These are phyloP conservation scores for Hypomecis punctinalis DNA, from an alignment of 2,888 invertebrate genomes.

Conservation along the genomic window DNA sequence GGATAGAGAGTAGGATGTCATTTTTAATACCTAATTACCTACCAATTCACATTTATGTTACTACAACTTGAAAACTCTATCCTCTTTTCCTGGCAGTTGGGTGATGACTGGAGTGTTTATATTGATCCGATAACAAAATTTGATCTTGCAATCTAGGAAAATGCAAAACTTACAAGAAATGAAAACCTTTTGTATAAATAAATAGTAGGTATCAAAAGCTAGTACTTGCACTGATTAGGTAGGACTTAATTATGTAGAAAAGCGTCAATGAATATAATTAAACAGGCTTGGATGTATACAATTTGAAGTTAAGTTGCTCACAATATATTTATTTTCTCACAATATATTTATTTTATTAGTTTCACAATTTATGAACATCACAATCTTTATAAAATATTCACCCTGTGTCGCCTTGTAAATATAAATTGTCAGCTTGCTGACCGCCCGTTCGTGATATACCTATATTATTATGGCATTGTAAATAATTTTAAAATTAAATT, in stretches of 20 bases:
- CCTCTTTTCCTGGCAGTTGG: no score
- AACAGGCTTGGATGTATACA: conserved; percentile 24
- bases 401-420: conserved; percentile 71
- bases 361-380: conserved; percentile 32
- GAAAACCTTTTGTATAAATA: conserved; percentile 28
- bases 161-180: background rate
- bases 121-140: conserved; percentile 7
- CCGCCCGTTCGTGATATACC: conserved; percentile 63
- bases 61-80: no score
- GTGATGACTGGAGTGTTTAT: conserved; percentile 23
- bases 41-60: no score
- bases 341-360: conserved; percentile 17
- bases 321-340: conserved; percentile 18
- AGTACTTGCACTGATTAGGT: conserved; percentile 47
- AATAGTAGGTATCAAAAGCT: conserved; percentile 39
- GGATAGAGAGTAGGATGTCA: no score
- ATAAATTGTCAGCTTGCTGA: conserved; percentile 58
- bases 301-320: conserved; percentile 28
- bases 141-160: background rate
- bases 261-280: conserved; percentile 30
- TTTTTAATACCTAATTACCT: no score
- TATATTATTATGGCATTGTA: conserved; percentile 71
- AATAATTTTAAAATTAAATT: conserved; percentile 83
- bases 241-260: conserved; percentile 34
- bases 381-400: conserved; percentile 39